Conservation (phyloP, 2,797 vertebrate genomes). For the Sebastes itinus region DNA sequence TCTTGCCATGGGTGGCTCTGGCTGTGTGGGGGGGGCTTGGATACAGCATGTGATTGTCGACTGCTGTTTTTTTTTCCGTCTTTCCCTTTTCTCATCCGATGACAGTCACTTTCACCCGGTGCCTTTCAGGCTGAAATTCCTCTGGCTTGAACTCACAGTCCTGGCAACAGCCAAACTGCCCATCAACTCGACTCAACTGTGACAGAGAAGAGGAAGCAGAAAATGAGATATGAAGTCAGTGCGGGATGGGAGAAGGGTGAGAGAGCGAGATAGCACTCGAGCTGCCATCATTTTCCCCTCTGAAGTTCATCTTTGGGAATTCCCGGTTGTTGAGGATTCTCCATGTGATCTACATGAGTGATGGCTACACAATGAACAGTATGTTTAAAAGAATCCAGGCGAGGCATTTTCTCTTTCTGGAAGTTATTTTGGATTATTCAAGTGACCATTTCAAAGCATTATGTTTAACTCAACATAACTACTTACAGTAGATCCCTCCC, state of each 20-base stretch:
- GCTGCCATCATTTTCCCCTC: conserved; percentile 21
- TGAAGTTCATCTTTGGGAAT: conserved; percentile 21
- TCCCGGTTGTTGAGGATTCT: conserved; percentile 13
- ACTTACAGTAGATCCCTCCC: too few species aligned
- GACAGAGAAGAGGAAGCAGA: conserved; percentile 65
- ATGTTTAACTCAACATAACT: neutral
- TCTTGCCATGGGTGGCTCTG: conserved; percentile 45
- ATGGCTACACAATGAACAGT: neutral
- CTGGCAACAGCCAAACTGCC: conserved; percentile 65
- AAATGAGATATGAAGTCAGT: conserved; percentile 60
- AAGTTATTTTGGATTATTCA: neutral
- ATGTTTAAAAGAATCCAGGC: neutral
- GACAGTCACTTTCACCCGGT: conserved; percentile 64
- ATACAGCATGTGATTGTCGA: conserved; percentile 57
- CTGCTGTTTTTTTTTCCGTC: conserved; percentile 10
- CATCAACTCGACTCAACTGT: conserved; percentile 50
- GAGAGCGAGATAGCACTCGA: neutral
- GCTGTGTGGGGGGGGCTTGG: conserved; percentile 26
- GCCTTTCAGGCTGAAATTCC: conserved; percentile 76
- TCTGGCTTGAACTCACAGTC: conserved; percentile 63
- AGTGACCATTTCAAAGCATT: neutral
- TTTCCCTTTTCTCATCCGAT: conserved; percentile 59
- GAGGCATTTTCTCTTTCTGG: neutral
- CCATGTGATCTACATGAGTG: neutral
- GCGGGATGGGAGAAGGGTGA: conserved; percentile 16